Conservation (phyloP, 1,140 invertebrate species). For the Argopecten irradians region DNA sequence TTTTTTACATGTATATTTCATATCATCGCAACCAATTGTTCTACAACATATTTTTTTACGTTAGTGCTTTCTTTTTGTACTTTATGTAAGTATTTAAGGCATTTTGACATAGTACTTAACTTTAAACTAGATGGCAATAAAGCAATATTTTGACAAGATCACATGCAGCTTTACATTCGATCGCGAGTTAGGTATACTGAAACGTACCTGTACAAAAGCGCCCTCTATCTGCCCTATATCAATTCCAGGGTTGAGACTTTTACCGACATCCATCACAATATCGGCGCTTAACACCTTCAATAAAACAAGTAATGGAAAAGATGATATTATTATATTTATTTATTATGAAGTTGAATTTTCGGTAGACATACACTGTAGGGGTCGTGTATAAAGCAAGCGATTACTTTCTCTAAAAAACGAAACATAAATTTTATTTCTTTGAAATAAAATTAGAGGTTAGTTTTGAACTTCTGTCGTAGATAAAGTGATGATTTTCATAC, state of each 20-base stretch:
- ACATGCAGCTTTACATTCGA: background rate
- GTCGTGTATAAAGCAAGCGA: too few relatives aligned
- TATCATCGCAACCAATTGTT: too few relatives aligned
- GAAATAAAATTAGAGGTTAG: too few relatives aligned
- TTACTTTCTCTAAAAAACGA: too few relatives aligned
- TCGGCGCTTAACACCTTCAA: slow-evolving; percentile 68
- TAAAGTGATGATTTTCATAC: too few relatives aligned
- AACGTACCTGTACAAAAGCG: slow-evolving; percentile 37
- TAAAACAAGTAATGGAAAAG: background rate
- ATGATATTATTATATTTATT: too few relatives aligned
- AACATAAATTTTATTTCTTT: too few relatives aligned
- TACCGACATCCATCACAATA: slow-evolving; percentile 74
- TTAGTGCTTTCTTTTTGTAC: background rate
- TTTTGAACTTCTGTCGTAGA: too few relatives aligned
- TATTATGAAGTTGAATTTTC: too few relatives aligned
- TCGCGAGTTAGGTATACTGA: background rate
- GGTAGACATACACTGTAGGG: too few relatives aligned
- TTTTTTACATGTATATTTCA: too few relatives aligned
- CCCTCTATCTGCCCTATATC: slow-evolving; percentile 66
- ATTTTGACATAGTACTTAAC: background rate
- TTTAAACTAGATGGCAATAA: background rate
- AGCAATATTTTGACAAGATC: background rate
- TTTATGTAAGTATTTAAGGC: background rate
- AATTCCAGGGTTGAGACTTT: slow-evolving; percentile 72
- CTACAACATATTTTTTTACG: too few relatives aligned